phyloP scores from a whole-genome alignment of 2,113 vertebrate species.

The Cyrtonyx montezumae region DNA sequence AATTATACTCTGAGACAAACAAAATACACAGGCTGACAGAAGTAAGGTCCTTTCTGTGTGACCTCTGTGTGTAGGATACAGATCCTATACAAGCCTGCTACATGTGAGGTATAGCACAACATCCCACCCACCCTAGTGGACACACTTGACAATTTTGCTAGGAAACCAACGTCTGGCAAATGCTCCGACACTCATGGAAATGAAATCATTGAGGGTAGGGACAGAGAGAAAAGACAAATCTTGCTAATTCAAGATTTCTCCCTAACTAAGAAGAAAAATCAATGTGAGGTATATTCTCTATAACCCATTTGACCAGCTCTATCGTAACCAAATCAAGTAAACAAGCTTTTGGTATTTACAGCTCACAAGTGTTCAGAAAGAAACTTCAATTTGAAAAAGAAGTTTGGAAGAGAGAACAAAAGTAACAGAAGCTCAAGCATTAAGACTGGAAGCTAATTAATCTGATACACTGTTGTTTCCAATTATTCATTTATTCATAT shows the following conservation, averaged over 20 bases:
- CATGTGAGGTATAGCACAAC: fast-evolving
- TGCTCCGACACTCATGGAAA: fast-evolving
- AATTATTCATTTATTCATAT: background rate
- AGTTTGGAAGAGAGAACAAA: background rate
- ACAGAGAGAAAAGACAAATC: too few relatives aligned
- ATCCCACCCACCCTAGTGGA: fast-evolving
- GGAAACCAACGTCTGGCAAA: background rate
- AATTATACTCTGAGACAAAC: background rate
- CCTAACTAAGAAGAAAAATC: background rate
- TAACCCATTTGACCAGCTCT: background rate
- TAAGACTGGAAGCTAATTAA: background rate
- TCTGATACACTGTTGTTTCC: background rate
- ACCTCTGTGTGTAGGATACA: background rate
- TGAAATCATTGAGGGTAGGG: background rate
- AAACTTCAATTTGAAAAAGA: background rate
- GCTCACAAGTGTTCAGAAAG: background rate
- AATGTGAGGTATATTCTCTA: background rate
- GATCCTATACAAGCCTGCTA: background rate
- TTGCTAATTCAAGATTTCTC: background rate
- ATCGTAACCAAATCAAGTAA: background rate
- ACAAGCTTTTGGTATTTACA: background rate
- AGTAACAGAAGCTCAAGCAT: background rate
- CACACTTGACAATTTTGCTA: background rate
- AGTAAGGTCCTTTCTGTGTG: fast-evolving
- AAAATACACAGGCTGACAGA: background rate